phyloP scores from a whole-genome alignment of 1,140 invertebrate genomes.

The Philopotamus ludificatus region DNA sequence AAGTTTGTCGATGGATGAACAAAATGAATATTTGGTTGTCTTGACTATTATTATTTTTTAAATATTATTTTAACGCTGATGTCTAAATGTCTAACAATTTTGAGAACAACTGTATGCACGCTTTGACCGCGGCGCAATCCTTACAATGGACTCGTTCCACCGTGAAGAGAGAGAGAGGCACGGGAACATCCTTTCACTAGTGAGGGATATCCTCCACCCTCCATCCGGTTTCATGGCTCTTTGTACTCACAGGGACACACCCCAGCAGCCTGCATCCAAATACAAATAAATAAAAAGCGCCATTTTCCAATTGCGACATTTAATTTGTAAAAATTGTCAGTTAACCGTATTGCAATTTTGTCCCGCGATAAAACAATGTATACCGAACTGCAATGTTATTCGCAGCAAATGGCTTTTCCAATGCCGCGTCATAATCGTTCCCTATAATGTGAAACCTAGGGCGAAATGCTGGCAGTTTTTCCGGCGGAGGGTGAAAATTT shows the following conservation, averaged over 20 bases:
- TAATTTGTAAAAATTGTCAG: too few relatives aligned
- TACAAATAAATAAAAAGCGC: too few relatives aligned
- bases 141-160: slow-evolving; percentile 34
- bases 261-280: too few relatives aligned
- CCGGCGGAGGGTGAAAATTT: too few relatives aligned
- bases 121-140: not conserved
- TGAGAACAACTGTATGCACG: not conserved
- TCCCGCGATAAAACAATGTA: slow-evolving; percentile 23
- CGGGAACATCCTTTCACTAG: slow-evolving; percentile 22
- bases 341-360: too few relatives aligned
- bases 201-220: slow-evolving; percentile 32
- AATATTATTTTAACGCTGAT: too few relatives aligned
- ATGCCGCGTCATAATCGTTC: slow-evolving; percentile 21
- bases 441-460: slow-evolving; percentile 9
- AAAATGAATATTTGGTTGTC: too few relatives aligned
- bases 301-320: slow-evolving; percentile 3
- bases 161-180: slow-evolving; percentile 27
- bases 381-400: slow-evolving; percentile 12
- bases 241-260: too few relatives aligned
- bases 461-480: too few relatives aligned
- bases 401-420: slow-evolving; percentile 7
- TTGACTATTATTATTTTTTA: too few relatives aligned
- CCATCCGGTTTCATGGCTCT: slow-evolving; percentile 26
- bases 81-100: not conserved
- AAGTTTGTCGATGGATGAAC: too few relatives aligned